Conservation (phyloP, 2,113 vertebrate species). For the Oncorhynchus keta region DNA sequence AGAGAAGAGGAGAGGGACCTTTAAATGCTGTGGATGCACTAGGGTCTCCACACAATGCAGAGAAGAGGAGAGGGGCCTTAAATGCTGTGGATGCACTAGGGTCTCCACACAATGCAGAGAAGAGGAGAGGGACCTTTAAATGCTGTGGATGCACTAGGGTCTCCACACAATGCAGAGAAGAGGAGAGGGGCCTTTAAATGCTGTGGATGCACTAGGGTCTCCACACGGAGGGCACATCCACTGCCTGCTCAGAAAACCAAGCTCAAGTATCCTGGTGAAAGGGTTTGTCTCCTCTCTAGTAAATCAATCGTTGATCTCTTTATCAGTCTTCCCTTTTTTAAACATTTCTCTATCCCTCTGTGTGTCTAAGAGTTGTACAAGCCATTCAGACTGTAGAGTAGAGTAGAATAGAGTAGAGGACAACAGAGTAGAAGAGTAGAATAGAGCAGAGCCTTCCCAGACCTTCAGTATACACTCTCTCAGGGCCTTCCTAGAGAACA, state of each 20-base stretch:
- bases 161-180: slow-evolving; percentile 27
- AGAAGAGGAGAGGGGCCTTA: no score
- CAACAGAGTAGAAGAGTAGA: background rate
- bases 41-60: no score
- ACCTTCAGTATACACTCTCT: background rate
- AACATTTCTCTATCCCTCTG: background rate
- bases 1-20: no score
- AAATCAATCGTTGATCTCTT: slow-evolving; percentile 9
- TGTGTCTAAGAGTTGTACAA: slow-evolving; percentile 16
- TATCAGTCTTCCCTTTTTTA: no score
- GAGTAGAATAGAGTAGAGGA: background rate
- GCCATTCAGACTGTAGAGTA: background rate
- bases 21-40: no score
- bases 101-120: no score
- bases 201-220: background rate
- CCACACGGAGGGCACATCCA: background rate
- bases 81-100: no score
- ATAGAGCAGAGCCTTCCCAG: background rate
- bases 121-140: no score
- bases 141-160: background rate
- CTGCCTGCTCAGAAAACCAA: background rate
- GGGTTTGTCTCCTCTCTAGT: slow-evolving; percentile 5
- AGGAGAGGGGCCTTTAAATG: background rate
- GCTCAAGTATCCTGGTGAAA: background rate
- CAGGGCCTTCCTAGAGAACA: no score